Evolutionary conservation across 2,797 vertebrate species (phyloP).

Genomic region (Hephaestus fuliginosus): DNA sequence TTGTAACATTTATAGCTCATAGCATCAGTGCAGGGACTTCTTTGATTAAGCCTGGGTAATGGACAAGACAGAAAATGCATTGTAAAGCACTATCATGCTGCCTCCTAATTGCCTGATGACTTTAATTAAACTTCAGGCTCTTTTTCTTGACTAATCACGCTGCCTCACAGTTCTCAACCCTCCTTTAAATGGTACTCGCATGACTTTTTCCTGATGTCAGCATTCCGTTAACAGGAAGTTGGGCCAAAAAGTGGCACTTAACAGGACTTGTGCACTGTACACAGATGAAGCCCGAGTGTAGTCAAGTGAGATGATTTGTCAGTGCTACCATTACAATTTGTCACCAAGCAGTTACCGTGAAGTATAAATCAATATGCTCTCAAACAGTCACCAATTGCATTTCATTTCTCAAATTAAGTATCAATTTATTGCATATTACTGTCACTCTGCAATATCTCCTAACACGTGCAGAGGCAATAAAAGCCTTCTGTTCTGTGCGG

Average conservation of each 20-base stretch:
- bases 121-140: constrained; percentile 86
- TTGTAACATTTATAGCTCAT: constrained; percentile 72
- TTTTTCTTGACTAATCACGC: constrained; percentile 81
- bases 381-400: constrained; percentile 60
- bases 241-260: constrained; percentile 67
- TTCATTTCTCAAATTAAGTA: constrained; percentile 67
- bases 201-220: constrained; percentile 78
- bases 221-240: constrained; percentile 68
- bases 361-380: constrained; percentile 69
- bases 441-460: constrained; percentile 48
- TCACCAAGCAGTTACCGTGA: constrained; percentile 58
- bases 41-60: constrained; percentile 80
- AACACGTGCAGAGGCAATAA: constrained; percentile 43
- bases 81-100: constrained; percentile 76
- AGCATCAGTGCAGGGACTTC: constrained; percentile 74
- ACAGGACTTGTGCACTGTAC: constrained; percentile 47
- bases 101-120: constrained; percentile 83
- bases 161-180: constrained; percentile 56
- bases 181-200: constrained; percentile 62
- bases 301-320: constrained; percentile 62
- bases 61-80: constrained; percentile 80
- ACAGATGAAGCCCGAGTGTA: constrained; percentile 41
- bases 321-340: constrained; percentile 54
- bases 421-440: constrained; percentile 73
- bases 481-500: constrained; percentile 25